Evolutionary conservation across 2,888 invertebrate species (phyloP).

Genomic region (Aphodius sticticus): DNA sequence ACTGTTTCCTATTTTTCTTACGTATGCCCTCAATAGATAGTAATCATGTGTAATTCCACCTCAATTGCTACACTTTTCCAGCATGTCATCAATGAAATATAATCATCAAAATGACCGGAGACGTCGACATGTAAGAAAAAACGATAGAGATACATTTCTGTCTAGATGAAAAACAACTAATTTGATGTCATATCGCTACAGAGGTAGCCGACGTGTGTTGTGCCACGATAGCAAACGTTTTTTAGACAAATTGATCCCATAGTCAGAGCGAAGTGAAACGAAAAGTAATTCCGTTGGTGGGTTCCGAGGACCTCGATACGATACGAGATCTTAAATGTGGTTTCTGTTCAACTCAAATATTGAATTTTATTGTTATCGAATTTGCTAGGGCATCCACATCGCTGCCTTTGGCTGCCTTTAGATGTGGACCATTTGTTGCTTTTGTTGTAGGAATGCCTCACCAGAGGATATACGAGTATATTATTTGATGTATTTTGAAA

Average conservation of each 20-base stretch:
- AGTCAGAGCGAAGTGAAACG: neutral
- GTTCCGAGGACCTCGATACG: neutral
- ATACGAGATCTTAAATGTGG: slow-evolving; percentile 9
- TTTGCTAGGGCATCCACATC: neutral
- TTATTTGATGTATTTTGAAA: neutral
- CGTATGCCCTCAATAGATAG: no score
- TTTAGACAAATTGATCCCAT: neutral
- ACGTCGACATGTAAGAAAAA: neutral
- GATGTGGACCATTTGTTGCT: neutral
- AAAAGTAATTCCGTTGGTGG: slow-evolving; percentile 5
- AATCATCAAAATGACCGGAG: slow-evolving; percentile 30
- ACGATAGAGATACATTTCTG: neutral
- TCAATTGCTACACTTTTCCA: neutral
- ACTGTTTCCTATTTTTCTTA: no score
- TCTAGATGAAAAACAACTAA: neutral
- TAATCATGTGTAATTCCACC: no score
- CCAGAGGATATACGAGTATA: neutral
- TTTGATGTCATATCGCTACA: neutral
- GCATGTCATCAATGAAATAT: no score
- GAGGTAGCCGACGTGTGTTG: neutral
- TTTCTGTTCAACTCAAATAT: slow-evolving; percentile 21
- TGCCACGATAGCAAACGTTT: neutral
- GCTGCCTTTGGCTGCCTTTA: neutral
- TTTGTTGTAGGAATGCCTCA: neutral
- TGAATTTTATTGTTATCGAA: slow-evolving; percentile 13